Conservation (phyloP, 2,113 vertebrate species). For the Dromas ardeola region DNA sequence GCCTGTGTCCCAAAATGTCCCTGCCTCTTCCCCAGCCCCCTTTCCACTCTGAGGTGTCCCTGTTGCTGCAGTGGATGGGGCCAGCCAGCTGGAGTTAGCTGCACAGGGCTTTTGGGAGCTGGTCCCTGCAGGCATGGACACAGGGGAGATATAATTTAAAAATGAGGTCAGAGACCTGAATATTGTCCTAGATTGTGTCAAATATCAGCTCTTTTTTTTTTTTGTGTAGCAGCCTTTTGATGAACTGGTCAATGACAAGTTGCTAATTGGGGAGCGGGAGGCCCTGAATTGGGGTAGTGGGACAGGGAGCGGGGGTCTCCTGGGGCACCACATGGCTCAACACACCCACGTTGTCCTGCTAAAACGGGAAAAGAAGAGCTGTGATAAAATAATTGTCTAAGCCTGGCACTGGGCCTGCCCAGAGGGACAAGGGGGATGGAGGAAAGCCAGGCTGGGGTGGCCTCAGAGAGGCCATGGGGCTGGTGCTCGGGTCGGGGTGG, state of each 20-base stretch:
- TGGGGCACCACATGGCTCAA: accelerated
- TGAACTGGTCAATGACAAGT: background rate
- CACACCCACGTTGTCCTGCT: accelerated
- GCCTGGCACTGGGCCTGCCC: background rate
- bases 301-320: background rate
- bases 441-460: background rate
- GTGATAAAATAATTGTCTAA: background rate
- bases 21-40: background rate
- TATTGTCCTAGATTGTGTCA: constrained; percentile 13
- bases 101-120: accelerated
- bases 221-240: constrained; percentile 13
- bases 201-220: background rate
- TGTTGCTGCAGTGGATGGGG: accelerated
- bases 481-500: accelerated
- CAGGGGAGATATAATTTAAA: background rate
- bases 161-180: constrained; percentile 21
- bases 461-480: background rate
- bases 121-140: background rate
- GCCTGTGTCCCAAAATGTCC: background rate
- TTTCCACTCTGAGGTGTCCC: background rate
- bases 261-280: background rate
- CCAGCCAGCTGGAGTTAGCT: accelerated
- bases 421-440: background rate
- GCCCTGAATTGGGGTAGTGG: background rate
- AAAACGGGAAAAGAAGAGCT: background rate